Evolutionary conservation across 2,797 vertebrate species (phyloP), one percentile per base, ranked within the genome.

Genomic region (Scarus forsteni): DNA sequence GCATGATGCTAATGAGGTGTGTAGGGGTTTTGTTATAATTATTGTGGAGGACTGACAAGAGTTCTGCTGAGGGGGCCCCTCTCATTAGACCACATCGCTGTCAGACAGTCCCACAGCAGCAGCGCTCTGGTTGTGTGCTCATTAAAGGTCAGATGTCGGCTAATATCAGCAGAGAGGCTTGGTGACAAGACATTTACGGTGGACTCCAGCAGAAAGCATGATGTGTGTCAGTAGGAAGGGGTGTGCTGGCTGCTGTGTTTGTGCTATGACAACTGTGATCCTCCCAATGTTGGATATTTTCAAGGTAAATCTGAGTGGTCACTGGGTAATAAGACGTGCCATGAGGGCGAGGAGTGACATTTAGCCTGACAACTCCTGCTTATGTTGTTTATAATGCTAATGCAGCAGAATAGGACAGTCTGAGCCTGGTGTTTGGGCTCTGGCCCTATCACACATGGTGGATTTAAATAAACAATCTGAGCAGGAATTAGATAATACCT

Each of bases 121-220:
- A 0, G n/a, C 36, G 53, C 72, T 74, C 67, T 44, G 48, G 44
- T 51, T 49, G 63, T 2, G 56, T 59, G 73, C 84, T 89, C 78
- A 80, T 88, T 88, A 89, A 89, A 90, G 91, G 91, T 92, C 88
- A 91, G 73, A 83, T 80, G 88, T 86, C 80, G 10, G 74, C 73
- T 67, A 63, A 66, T 50, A 77, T 80, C 46, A 62, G 63, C 3
- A 0, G 48, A 60, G 61, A 59, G 50, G 53, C 61, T 70, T 10
- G 0, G 43, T 65, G 73, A 79, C 66, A 59, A 63, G 84, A 59
- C 53, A 11, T 68, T 18, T 56, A 58, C 27, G 19, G 13, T 2
- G 59, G 77, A 83, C 57, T 75, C 73, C 82, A 48, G 75, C 34
- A 3, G 69, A 60, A 10, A 1, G 1, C 12, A 8, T n/a, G 45